These are phyloP conservation scores for Proisotoma minuta DNA, from an alignment of 2,888 invertebrate genomes.

Conservation along the genomic window DNA sequence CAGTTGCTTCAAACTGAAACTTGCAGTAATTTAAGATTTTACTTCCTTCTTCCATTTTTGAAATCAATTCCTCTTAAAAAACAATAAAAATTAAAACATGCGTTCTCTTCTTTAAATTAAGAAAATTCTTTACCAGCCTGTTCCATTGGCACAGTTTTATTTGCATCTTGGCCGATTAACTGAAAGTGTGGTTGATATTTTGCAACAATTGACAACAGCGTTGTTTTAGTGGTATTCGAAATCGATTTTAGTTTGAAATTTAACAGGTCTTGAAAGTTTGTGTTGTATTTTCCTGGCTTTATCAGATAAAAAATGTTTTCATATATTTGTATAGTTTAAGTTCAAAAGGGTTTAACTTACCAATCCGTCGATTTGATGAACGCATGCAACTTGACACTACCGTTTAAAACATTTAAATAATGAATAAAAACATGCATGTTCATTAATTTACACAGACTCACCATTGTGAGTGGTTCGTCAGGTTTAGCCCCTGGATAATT, in stretches of 20 bases:
- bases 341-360: neutral
- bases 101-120: neutral
- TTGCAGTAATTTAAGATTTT: conserved; percentile 11
- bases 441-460: no score
- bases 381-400: conserved; percentile 15
- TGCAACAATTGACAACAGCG: neutral
- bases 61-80: neutral
- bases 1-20: conserved; percentile 11
- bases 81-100: neutral
- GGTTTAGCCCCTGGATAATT: neutral
- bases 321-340: neutral
- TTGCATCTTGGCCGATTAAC: neutral
- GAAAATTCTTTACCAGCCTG: neutral
- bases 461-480: neutral
- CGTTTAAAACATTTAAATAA: neutral
- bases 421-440: neutral
- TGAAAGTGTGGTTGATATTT: conserved; percentile 3
- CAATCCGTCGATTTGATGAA: conserved; percentile 13
- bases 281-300: conserved; percentile 8
- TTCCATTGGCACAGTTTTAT: conserved; percentile 4
- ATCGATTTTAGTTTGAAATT: conserved; percentile 7
- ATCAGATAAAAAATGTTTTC: neutral
- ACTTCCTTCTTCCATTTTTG: neutral
- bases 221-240: neutral
- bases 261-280: conserved; percentile 5